Base-by-base conservation (phyloP, 2,797 vertebrate genomes). In the Loris lydekkerianus region DNA sequence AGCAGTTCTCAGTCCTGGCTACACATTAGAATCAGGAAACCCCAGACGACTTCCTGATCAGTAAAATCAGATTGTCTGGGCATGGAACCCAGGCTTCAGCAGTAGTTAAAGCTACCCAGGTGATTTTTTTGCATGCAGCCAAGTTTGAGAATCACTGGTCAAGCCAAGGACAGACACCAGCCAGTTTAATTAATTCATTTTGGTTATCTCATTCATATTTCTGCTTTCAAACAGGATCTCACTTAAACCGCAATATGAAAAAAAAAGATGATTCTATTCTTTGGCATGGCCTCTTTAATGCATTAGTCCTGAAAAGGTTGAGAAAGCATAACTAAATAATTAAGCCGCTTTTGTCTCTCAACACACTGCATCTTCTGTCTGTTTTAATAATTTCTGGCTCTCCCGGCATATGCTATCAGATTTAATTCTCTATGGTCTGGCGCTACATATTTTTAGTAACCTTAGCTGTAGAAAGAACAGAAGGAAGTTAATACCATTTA, bases 271-370 rank as follows among this genome's bases (percentile, higher is more conserved):
- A 78, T 43, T 96, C 53, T 86, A 21, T 53, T 85, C 46, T 96
- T 94, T 91, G 75, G 67, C 37, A 60, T 84, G 37, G 46, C 5
- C 37, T 81, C 70, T 89, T 95, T 69, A 72, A 95, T 65, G 27
- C 43, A 46, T 96, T 93, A 89, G 56, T 96, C 46, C 70, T 60
- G 37, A 94, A 95, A 93, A 89, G 78, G 93, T 85, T 93, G 80
- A 97, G 95, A 94, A 20, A 91, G 75, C 72, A 65, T 82, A 93
- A 89, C 60, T 84, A 96, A 96, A 93, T 94, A 97, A 97, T 89
- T 86, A 89, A 95, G 67, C 70, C 89, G 43, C 7, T 65, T 85
- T 90, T 78, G n/a, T 75, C 86, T 96, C 69, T 95, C 58, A 83
- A 73, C 25, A 80, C 9, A 93, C 34, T n/a, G 72, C 7, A 27